Evolutionary conservation across 1,140 invertebrate genomes (phyloP).

Genomic region (Aphelinus atriplicis): DNA sequence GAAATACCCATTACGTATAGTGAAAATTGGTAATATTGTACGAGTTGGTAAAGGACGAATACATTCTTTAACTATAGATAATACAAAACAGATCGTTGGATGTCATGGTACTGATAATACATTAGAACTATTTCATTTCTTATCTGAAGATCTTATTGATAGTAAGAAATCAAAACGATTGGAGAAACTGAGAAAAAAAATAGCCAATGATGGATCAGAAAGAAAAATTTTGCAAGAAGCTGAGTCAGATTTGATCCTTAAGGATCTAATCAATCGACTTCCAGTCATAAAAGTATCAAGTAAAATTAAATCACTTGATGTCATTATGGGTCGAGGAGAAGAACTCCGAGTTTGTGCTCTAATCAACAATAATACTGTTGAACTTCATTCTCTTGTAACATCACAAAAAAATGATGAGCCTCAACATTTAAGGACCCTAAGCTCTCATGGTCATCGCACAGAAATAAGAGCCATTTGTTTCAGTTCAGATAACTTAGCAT

Average conservation of each 20-base stretch:
- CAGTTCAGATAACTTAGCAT: slow-evolving; percentile 88
- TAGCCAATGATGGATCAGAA: slow-evolving; percentile 56
- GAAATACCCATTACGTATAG: slow-evolving; percentile 75
- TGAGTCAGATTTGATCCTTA: slow-evolving; percentile 65
- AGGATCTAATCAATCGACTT: slow-evolving; percentile 81
- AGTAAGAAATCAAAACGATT: slow-evolving; percentile 76
- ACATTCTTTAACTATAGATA: slow-evolving; percentile 73
- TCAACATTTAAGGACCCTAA: slow-evolving; percentile 62
- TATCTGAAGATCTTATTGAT: slow-evolving; percentile 78
- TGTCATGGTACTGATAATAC: slow-evolving; percentile 85
- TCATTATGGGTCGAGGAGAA: slow-evolving; percentile 74
- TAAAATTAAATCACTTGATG: slow-evolving; percentile 77
- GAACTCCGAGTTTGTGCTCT: slow-evolving; percentile 71
- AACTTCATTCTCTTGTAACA: slow-evolving; percentile 71
- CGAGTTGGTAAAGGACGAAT: slow-evolving; percentile 80
- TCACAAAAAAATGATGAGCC: slow-evolving; percentile 67
- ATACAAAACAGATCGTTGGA: slow-evolving; percentile 74
- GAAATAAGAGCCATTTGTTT: slow-evolving; percentile 89
- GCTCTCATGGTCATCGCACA: slow-evolving; percentile 83
- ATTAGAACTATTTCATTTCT: slow-evolving; percentile 87
- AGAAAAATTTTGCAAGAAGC: slow-evolving; percentile 45
- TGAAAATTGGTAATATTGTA: slow-evolving; percentile 80
- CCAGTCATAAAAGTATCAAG: slow-evolving; percentile 72
- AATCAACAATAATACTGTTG: slow-evolving; percentile 75
- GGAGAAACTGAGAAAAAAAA: slow-evolving; percentile 77